phyloP scores from a whole-genome alignment of 2,888 invertebrate species.

The Sepiola atlantica region DNA sequence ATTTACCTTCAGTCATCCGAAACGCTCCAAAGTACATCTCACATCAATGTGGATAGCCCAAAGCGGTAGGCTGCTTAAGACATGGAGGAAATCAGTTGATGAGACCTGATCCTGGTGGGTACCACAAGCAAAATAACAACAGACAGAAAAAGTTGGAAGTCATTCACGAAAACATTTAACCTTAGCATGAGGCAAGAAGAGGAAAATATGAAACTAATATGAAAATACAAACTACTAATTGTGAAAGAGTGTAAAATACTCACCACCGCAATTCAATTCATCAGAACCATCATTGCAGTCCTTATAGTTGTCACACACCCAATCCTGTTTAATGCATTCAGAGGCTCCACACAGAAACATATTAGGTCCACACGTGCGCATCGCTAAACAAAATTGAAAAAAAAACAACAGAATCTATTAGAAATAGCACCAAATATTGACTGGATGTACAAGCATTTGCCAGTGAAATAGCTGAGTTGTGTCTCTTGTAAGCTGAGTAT shows the following conservation, averaged over 20 bases:
- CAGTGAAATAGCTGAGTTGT: no score
- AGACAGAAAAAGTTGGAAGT: not conserved
- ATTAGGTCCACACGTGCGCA: conserved; percentile 74
- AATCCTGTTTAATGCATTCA: conserved; percentile 78
- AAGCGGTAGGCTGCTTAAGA: no score
- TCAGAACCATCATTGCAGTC: conserved; percentile 6
- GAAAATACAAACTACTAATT: no score
- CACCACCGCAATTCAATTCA: conserved; percentile 8
- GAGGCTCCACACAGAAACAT: conserved; percentile 90
- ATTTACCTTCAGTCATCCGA: no score
- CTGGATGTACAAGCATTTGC: not conserved
- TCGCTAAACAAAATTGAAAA: conserved; percentile 42
- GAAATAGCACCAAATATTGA: not conserved
- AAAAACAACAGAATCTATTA: not conserved
- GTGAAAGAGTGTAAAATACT: not conserved
- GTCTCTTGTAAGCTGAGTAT: no score
- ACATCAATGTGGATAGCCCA: no score
- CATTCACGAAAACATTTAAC: not conserved
- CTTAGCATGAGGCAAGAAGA: not conserved
- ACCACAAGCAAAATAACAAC: not conserved
- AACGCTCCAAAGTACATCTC: no score
- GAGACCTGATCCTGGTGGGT: not conserved
- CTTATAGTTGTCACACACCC: conserved; percentile 32
- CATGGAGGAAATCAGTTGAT: no score
- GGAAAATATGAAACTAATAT: not conserved